These are phyloP conservation scores for Forbesichthys papilliferus DNA, from an alignment of 2,113 vertebrate species.

Conservation along the genomic window DNA sequence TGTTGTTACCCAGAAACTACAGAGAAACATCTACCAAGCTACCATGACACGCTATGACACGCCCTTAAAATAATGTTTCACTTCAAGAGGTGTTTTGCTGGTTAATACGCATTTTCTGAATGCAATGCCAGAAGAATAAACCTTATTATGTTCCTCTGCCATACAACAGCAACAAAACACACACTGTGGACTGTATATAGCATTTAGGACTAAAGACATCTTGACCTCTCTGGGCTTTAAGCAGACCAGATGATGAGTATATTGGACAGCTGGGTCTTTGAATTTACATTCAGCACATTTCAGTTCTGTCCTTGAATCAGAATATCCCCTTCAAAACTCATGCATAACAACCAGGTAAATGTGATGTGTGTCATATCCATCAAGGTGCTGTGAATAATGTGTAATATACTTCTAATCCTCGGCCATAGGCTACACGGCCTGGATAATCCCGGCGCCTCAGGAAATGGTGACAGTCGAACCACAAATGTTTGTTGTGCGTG, in stretches of 20 bases:
- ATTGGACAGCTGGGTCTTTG: slow-evolving; percentile 1
- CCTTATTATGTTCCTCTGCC: too few relatives aligned
- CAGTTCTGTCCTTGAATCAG: slow-evolving; percentile 33
- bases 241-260: not conserved
- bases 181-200: too few relatives aligned
- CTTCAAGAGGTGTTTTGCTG: too few relatives aligned
- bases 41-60: too few relatives aligned
- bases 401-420: slow-evolving; percentile 41
- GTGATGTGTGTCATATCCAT: slow-evolving; percentile 31
- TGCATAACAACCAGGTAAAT: slow-evolving; percentile 44
- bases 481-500: slow-evolving; percentile 4
- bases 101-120: too few relatives aligned
- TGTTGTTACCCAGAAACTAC: not conserved
- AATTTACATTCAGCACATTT: slow-evolving; percentile 18
- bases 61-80: too few relatives aligned
- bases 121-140: too few relatives aligned
- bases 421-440: not conserved
- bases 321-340: slow-evolving; percentile 39
- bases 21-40: too few relatives aligned
- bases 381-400: slow-evolving; percentile 25
- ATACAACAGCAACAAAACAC: too few relatives aligned
- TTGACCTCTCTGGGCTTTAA: not conserved
- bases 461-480: slow-evolving; percentile 16
- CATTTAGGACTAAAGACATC: not conserved
- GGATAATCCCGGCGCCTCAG: not conserved